phyloP scores from a whole-genome alignment of 2,113 vertebrate species.

The Pomatorhinus ruficollis region DNA sequence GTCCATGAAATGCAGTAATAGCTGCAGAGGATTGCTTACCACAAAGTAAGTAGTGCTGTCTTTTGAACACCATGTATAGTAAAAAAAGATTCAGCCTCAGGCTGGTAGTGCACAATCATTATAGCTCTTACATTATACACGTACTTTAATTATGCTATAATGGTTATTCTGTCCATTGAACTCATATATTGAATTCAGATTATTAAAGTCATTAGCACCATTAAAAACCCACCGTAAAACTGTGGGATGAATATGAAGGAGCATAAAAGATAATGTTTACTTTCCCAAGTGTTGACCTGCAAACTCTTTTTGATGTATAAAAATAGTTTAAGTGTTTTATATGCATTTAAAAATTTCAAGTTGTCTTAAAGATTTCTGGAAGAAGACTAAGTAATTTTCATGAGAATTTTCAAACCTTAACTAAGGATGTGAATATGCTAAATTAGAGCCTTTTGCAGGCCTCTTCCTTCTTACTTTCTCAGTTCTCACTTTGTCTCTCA shows the following conservation, averaged over 20 bases:
- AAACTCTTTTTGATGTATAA: not conserved
- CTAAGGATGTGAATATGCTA: not conserved
- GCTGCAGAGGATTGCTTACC: not conserved
- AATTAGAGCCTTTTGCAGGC: not conserved
- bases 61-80: not conserved
- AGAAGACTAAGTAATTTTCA: not conserved
- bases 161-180: not conserved
- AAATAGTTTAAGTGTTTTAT: not conserved
- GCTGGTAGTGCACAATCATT: not conserved
- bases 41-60: not conserved
- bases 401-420: not conserved
- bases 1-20: not conserved
- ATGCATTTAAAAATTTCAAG: not conserved
- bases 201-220: not conserved
- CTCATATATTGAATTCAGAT: not conserved
- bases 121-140: not conserved
- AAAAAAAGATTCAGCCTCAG: not conserved
- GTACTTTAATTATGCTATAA: not conserved
- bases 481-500: not conserved
- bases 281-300: not conserved
- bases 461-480: not conserved
- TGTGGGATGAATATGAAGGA: not conserved
- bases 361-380: not conserved
- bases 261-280: not conserved
- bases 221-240: not conserved